phyloP scores from a whole-genome alignment of 2,888 invertebrate species.

The Alviniconcha strummeri region DNA sequence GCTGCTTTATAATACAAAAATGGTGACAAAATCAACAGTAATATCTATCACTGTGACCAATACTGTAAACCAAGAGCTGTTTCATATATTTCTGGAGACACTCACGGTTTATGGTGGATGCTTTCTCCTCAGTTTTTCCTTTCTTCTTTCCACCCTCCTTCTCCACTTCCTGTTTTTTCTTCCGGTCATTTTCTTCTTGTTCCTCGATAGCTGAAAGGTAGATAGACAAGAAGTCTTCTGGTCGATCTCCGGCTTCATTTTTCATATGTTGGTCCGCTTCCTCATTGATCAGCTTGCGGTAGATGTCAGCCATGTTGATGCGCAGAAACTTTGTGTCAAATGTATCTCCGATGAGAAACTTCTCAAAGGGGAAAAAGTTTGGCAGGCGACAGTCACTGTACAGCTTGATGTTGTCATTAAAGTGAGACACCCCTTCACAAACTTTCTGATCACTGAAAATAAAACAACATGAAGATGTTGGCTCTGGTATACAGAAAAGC shows the following conservation, averaged over 20 bases:
- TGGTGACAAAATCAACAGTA: too few species aligned
- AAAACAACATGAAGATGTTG: neutral
- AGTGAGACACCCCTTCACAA: conserved; percentile 34
- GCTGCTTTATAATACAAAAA: too few species aligned
- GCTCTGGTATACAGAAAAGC: too few species aligned
- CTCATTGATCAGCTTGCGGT: conserved; percentile 37
- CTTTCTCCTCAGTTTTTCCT: conserved; percentile 8
- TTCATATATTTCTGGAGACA: neutral
- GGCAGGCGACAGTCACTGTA: conserved; percentile 43
- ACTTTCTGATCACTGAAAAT: conserved; percentile 37
- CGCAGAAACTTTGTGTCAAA: conserved; percentile 45
- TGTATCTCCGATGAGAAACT: conserved; percentile 44
- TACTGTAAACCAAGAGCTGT: too few species aligned
- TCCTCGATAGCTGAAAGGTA: conserved; percentile 22
- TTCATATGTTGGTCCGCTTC: conserved; percentile 13
- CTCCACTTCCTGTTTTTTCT: conserved; percentile 31
- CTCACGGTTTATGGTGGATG: conserved; percentile 25
- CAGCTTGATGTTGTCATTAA: conserved; percentile 40
- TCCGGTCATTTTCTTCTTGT: conserved; percentile 30
- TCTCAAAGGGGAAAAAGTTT: conserved; percentile 44
- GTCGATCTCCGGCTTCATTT: neutral
- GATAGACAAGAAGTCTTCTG: conserved; percentile 16
- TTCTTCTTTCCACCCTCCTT: conserved; percentile 28
- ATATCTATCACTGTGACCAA: too few species aligned
- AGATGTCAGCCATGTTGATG: conserved; percentile 44